Conservation (phyloP, 2,888 invertebrate species). For the Anticlea derivata region DNA sequence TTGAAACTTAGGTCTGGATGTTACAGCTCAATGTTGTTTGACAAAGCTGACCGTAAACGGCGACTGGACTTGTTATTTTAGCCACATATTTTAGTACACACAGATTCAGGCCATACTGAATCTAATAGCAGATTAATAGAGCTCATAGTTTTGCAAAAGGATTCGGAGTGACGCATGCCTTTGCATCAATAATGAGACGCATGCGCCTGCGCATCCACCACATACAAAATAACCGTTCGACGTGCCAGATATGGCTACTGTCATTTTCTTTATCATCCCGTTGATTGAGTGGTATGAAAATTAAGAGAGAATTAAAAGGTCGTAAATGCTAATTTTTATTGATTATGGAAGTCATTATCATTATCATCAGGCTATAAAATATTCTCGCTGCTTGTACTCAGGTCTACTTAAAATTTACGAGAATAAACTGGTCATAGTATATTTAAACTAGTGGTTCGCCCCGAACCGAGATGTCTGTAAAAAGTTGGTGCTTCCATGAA, state of each 20-base stretch:
- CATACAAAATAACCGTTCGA: conserved; percentile 51
- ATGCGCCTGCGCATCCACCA: conserved; percentile 45
- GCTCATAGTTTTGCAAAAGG: too few relatives aligned
- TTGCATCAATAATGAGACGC: conserved; percentile 50
- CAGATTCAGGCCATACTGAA: too few relatives aligned
- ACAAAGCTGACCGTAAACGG: not conserved
- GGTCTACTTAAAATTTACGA: too few relatives aligned
- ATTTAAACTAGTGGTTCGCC: too few relatives aligned
- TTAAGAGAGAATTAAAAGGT: conserved; percentile 13
- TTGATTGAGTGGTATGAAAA: conserved; percentile 31
- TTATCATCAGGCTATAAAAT: conserved; percentile 3
- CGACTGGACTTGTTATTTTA: too few relatives aligned
- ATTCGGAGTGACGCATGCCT: conserved; percentile 1
- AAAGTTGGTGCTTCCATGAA: too few relatives aligned
- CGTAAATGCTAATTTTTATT: conserved; percentile 9
- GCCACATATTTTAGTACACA: too few relatives aligned
- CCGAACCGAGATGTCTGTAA: too few relatives aligned
- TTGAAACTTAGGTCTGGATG: not conserved
- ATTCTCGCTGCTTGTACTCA: not conserved
- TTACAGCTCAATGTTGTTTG: not conserved
- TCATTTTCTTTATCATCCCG: conserved; percentile 29
- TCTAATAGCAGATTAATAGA: not conserved
- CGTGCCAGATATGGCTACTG: conserved; percentile 43
- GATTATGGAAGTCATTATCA: conserved; percentile 1
- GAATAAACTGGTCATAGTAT: too few relatives aligned